Percentiles rank a stretch among this genome's conserved stretches.
These are phyloP conservation scores for Bothrops jararaca DNA, from an alignment of 2,113 vertebrate species.

Conservation along the genomic window DNA sequence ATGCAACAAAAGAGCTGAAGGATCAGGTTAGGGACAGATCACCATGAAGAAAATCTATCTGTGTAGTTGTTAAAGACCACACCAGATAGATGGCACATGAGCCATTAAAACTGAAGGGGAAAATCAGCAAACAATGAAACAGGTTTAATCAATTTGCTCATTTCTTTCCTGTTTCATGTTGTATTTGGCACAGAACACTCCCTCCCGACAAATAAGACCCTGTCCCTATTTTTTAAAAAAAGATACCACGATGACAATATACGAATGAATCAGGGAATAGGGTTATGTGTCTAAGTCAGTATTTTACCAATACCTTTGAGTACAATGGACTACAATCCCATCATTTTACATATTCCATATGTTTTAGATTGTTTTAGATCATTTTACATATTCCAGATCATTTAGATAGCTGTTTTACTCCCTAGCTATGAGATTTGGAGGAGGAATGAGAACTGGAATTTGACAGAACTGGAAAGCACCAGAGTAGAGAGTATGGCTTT, in stretches of 20 bases:
- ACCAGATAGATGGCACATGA: too few species aligned
- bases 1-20: too few species aligned
- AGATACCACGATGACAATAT: background rate
- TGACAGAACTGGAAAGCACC: background rate
- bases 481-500: background rate
- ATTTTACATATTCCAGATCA: background rate
- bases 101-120: background rate
- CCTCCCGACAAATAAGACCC: background rate
- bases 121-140: slow-evolving; percentile 21
- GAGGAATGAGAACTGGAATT: background rate
- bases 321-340: background rate
- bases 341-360: background rate
- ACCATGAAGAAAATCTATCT: too few species aligned
- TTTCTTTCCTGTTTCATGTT: background rate
- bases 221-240: background rate
- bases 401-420: background rate
- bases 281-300: background rate
- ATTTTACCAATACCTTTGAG: background rate
- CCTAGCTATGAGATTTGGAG: background rate
- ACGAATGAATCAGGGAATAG: background rate
- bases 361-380: background rate
- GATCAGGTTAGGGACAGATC: too few species aligned
- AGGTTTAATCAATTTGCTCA: background rate
- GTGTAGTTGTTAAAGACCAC: too few species aligned
- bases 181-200: background rate